Evolutionary conservation across 2,113 vertebrate genomes (phyloP).

Genomic region (Petrocephalus microphthalmus): DNA sequence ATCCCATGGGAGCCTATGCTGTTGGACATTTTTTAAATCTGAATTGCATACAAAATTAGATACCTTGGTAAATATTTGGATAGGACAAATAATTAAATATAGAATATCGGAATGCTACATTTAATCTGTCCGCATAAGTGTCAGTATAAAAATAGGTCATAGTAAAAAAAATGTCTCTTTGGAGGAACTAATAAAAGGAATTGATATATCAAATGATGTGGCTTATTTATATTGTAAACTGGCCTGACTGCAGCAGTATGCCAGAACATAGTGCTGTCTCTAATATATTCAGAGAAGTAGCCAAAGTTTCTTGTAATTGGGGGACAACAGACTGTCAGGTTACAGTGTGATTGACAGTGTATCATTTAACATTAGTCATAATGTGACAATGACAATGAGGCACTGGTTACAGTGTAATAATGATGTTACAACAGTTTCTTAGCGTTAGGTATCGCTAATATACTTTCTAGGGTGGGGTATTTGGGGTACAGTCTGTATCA

Average conservation of each 20-base stretch:
- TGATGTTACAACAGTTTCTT: background rate
- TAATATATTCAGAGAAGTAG: background rate
- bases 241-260: background rate
- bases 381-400: background rate
- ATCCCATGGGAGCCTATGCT: background rate
- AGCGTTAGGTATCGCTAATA: background rate
- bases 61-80: background rate
- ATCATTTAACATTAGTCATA: background rate
- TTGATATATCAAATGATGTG: background rate
- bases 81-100: background rate
- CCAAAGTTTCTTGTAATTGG: background rate
- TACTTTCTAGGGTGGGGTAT: background rate
- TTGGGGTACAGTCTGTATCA: background rate
- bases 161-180: background rate
- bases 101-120: background rate
- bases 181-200: background rate
- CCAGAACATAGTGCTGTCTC: background rate
- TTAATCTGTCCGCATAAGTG: background rate
- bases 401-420: background rate
- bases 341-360: background rate
- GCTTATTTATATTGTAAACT: background rate
- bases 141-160: background rate
- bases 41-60: background rate
- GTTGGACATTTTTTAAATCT: background rate
- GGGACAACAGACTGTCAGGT: background rate